phyloP scores from a whole-genome alignment of 1,140 invertebrate genomes.

The Manduca sexta region DNA sequence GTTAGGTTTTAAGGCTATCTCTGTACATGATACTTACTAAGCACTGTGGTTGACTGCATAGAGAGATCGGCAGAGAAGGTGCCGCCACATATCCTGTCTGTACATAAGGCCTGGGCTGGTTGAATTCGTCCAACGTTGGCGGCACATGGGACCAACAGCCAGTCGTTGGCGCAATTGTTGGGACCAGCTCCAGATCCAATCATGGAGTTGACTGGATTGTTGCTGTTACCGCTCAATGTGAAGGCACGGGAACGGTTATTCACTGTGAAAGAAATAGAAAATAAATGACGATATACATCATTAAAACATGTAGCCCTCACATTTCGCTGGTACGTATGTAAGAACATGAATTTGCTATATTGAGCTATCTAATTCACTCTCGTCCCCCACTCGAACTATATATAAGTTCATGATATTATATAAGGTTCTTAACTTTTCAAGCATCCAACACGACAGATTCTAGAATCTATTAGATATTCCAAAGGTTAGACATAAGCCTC shows the following conservation, averaged over 20 bases:
- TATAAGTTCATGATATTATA: no score
- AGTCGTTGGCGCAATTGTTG: constrained; percentile 81
- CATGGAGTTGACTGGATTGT: constrained; percentile 77
- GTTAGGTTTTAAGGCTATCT: no score
- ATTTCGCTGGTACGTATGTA: no score
- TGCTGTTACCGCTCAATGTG: constrained; percentile 83
- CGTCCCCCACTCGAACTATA: no score
- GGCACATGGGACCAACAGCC: constrained; percentile 85
- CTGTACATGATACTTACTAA: constrained; percentile 73
- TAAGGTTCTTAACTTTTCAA: no score
- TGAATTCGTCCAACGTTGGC: constrained; percentile 76
- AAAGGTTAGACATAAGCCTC: no score
- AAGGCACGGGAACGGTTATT: constrained; percentile 80
- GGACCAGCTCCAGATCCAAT: constrained; percentile 76
- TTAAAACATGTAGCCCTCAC: no score
- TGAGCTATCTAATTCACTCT: no score
- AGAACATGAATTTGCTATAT: no score
- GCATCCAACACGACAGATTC: no score
- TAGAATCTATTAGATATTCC: no score
- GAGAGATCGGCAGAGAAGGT: constrained; percentile 79
- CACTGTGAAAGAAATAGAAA: constrained; percentile 57
- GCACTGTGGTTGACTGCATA: constrained; percentile 74
- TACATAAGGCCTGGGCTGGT: constrained; percentile 73
- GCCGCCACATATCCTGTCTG: constrained; percentile 83
- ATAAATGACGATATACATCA: no score